Evolutionary conservation across 2,797 vertebrate genomes (phyloP), one percentile per base, ranked within the genome.

Genomic region (Eurystomus glaucurus): DNA sequence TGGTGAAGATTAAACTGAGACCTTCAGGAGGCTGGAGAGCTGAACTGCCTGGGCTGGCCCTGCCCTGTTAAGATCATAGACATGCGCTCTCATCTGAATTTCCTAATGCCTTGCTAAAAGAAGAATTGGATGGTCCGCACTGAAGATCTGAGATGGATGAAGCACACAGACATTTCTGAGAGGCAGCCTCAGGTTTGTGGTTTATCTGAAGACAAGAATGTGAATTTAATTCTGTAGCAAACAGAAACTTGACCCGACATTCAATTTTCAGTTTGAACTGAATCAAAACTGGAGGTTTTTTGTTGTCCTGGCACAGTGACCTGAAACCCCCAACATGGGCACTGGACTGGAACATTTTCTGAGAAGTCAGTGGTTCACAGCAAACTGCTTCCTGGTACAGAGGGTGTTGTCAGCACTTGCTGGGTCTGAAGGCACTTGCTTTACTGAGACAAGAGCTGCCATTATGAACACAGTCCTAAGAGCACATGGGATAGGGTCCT

Each of bases 311-410:
- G 43, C n/a, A 43, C n/a, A 81, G 70, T 6, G 41, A 69, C 71
- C 74, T 84, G 71, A 80, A 94, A 77, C 51, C 39, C n/a, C 35
- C 45, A 68, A 28, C 48, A 6, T 7, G 15, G 19, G 19, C 75
- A 89, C 26, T 15, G 1, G 46, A 39, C 45, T 89, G 78, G 62
- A 88, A 78, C 50, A 20, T 37, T 72, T 94, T 91, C 92, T 91
- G 87, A 78, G 82, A 91, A 92, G 83, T 82, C 66, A 28, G 25
- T 69, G 61, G 48, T 75, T 80, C 72, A 83, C 55, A 90, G 54
- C n/a, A 80, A 85, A 62, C 60, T 55, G 45, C 48, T 88, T 88
- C 72, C 61, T 90, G 37, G 72, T 25, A 79, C 1, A 2, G 39
- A 87, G 64, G 54, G 29, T 78, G 46, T 66, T 86, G 66, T 45